A percentile compares a stretch with the other conserved stretches of the same genome.
Evolutionary conservation across 1,140 invertebrate species (phyloP).

Genomic region (Zaprionus vittiger): DNA sequence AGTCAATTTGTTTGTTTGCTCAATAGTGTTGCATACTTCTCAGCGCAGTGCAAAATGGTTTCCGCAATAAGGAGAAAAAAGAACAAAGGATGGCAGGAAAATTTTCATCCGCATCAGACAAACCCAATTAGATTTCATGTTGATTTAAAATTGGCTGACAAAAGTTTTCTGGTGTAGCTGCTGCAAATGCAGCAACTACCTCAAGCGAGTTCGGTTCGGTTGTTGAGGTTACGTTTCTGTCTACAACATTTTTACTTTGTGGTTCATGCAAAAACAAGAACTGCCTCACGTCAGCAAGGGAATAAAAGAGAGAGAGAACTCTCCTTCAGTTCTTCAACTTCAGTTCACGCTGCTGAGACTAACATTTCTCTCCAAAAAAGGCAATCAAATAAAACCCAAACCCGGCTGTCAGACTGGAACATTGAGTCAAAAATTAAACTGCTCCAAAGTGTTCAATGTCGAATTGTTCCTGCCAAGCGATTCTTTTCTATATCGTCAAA

Average conservation of each 20-base stretch:
- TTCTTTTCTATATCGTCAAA: background rate
- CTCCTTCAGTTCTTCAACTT: background rate
- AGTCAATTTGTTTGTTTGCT: background rate
- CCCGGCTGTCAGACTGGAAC: constrained; percentile 21
- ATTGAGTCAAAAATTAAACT: background rate
- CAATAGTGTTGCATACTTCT: constrained; percentile 38
- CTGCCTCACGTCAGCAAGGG: background rate
- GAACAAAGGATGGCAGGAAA: constrained; percentile 3
- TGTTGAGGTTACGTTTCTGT: background rate
- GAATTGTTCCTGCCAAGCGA: background rate
- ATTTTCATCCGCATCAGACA: constrained; percentile 21
- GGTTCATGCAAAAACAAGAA: constrained; percentile 7
- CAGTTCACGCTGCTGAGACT: background rate
- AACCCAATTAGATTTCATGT: constrained; percentile 51
- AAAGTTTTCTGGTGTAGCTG: constrained; percentile 16
- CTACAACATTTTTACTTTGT: constrained; percentile 30
- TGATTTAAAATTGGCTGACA: constrained; percentile 46
- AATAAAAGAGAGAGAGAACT: background rate
- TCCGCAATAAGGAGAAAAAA: constrained; percentile 10
- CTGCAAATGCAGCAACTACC: constrained; percentile 1
- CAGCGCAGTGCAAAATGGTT: constrained; percentile 22
- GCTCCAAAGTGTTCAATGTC: background rate
- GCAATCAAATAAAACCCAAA: constrained; percentile 16
- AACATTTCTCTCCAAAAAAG: background rate
- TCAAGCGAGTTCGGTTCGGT: background rate